Conservation (phyloP, 2,797 vertebrate genomes). For the Gallirallus australis region DNA sequence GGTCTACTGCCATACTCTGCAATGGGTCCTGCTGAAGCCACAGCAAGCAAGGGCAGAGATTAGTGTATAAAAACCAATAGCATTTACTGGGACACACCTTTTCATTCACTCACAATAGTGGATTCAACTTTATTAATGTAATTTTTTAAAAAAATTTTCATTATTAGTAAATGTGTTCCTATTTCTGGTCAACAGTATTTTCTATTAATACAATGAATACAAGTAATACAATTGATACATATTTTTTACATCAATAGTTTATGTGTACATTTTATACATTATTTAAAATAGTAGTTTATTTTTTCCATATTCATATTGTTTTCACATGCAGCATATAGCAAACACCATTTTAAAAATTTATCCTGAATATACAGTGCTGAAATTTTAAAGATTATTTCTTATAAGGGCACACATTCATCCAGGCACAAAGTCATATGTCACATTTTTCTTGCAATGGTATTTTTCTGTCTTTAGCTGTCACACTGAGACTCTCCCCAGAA, state of each 20-base stretch:
- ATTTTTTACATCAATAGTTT: background rate
- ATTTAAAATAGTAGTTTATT: background rate
- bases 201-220: background rate
- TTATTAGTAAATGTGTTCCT: background rate
- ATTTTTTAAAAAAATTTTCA: background rate
- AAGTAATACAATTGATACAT: background rate
- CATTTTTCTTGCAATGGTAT: background rate
- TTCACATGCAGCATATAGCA: background rate
- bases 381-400: background rate
- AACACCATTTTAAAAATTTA: background rate
- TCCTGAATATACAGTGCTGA: background rate
- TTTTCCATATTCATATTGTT: background rate
- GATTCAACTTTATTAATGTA: background rate
- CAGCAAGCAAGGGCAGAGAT: background rate
- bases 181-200: background rate
- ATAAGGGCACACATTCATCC: background rate
- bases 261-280: background rate
- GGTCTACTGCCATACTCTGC: background rate
- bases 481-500: background rate
- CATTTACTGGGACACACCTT: background rate
- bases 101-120: background rate
- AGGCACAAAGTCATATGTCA: background rate
- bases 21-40: background rate
- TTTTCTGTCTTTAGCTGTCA: background rate
- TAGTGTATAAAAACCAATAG: background rate